Conservation (phyloP, 2,113 vertebrate species). For the Hemiprocne comata region DNA sequence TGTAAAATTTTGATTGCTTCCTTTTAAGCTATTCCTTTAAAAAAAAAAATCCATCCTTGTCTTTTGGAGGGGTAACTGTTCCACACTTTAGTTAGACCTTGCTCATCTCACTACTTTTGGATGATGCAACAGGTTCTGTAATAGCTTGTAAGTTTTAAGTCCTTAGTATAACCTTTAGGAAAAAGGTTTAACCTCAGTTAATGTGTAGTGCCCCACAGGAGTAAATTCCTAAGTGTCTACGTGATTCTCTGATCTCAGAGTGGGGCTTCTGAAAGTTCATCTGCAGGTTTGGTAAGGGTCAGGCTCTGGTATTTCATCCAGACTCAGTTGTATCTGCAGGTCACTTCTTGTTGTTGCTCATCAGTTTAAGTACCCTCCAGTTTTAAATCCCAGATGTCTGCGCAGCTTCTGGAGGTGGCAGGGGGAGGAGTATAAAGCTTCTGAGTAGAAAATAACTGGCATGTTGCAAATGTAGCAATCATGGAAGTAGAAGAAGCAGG, state of each 20-base stretch:
- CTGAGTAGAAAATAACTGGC: neutral
- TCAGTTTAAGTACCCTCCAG: neutral
- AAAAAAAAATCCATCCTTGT: no score
- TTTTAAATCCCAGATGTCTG: neutral
- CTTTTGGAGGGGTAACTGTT: neutral
- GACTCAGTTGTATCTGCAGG: neutral
- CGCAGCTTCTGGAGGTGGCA: rapidly evolving
- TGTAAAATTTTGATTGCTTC: no score
- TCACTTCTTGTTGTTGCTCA: neutral
- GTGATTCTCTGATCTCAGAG: neutral
- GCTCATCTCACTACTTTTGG: neutral
- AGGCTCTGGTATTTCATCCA: neutral
- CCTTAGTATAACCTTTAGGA: neutral
- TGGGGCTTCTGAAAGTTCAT: neutral
- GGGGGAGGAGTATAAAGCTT: neutral
- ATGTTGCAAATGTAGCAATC: neutral
- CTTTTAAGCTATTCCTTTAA: no score
- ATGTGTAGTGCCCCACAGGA: neutral
- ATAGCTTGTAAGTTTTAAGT: slow-evolving; percentile 3
- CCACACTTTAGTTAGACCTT: neutral
- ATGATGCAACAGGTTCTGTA: neutral
- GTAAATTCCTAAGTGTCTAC: neutral
- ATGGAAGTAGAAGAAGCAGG: neutral
- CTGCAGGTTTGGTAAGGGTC: neutral
- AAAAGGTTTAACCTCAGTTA: neutral